A percentile compares a stretch with the other conserved stretches of the same genome.
Conservation (phyloP, 2,888 invertebrate species). For the Eugnorisma glareosa region DNA sequence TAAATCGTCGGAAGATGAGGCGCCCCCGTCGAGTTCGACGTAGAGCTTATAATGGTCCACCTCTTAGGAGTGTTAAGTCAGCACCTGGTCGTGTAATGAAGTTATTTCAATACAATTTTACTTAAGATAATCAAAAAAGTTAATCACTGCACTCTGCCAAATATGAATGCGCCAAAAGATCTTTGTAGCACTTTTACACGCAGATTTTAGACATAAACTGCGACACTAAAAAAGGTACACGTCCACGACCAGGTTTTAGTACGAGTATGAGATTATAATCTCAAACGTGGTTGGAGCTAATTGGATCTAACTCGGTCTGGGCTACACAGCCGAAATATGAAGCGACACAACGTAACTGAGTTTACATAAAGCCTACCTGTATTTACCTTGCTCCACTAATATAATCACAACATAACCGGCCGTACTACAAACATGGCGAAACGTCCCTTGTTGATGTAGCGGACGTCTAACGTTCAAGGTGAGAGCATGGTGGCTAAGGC, state of each 20-base stretch:
- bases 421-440: constrained; percentile 40
- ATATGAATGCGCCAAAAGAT: neutral
- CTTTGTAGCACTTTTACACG: neutral
- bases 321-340: constrained; percentile 30
- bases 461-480: constrained; percentile 37
- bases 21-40: no score
- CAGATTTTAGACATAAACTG: neutral
- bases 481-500: neutral
- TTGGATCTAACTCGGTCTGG: constrained; percentile 37
- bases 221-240: neutral
- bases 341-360: constrained; percentile 38
- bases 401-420: constrained; percentile 62
- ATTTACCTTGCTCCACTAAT: constrained; percentile 56
- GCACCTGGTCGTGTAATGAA: no score
- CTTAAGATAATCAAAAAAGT: no score
- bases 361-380: constrained; percentile 53
- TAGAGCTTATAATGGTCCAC: no score
- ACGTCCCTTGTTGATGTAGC: constrained; percentile 52
- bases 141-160: neutral
- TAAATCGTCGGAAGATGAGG: no score
- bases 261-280: constrained; percentile 28
- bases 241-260: neutral
- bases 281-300: constrained; percentile 35
- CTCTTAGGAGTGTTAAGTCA: no score
- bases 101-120: no score